phyloP scores from a whole-genome alignment of 2,797 vertebrate genomes.

The Heteromormyrus szaboi region DNA sequence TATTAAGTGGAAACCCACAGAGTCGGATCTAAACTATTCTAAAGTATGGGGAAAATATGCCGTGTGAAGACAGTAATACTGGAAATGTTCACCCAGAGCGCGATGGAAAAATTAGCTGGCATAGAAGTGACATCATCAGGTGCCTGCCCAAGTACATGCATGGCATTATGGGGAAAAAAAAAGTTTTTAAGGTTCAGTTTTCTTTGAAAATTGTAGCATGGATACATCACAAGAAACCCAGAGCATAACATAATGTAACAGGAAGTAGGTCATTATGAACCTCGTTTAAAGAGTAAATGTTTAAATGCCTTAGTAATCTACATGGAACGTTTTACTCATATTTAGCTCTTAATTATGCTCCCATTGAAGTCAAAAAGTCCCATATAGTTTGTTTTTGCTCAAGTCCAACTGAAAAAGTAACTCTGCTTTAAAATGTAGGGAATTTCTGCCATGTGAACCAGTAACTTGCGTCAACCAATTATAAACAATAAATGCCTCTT shows the following conservation, averaged over 20 bases:
- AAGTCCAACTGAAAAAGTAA: constrained; percentile 5
- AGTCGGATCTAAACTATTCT: neutral
- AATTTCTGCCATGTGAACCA: constrained; percentile 10
- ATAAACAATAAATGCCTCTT: constrained; percentile 9
- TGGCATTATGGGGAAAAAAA: neutral
- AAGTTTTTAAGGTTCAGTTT: constrained; percentile 2
- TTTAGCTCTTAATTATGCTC: constrained; percentile 7
- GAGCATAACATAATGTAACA: constrained; percentile 15
- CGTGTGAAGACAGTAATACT: neutral
- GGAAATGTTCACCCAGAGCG: neutral
- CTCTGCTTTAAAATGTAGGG: constrained; percentile 7
- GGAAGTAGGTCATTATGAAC: constrained; percentile 6
- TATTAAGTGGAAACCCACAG: neutral
- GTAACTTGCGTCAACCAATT: constrained; percentile 17
- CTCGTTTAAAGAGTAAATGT: neutral
- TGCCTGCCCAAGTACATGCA: constrained; percentile 7
- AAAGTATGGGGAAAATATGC: neutral
- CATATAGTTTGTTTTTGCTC: constrained; percentile 11
- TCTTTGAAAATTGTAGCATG: constrained; percentile 19
- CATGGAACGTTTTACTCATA: constrained; percentile 15
- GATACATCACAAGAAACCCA: constrained; percentile 5
- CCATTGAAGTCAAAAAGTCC: neutral
- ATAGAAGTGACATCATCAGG: constrained; percentile 20
- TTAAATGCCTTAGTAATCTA: neutral
- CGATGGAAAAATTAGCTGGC: neutral